phyloP scores from a whole-genome alignment of 2,888 invertebrate genomes.

The Zygogramma bicolorata region DNA sequence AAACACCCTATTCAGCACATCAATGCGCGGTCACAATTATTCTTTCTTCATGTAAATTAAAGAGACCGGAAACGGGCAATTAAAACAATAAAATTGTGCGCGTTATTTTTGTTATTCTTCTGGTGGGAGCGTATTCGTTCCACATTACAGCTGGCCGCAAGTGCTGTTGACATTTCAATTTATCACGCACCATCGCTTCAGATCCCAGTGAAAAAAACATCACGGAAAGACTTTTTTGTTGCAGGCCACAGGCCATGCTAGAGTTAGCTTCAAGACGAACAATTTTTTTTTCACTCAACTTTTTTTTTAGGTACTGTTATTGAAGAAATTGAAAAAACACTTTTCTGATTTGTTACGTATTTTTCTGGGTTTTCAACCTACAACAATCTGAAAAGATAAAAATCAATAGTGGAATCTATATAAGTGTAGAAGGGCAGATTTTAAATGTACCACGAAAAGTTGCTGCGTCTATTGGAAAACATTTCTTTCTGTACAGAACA shows the following conservation, averaged over 20 bases:
- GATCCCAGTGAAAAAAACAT: background rate
- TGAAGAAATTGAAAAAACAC: too few relatives aligned
- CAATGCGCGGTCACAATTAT: background rate
- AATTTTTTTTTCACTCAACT: too few relatives aligned
- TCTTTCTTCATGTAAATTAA: constrained; percentile 21
- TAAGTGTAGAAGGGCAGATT: too few relatives aligned
- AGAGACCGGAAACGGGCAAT: constrained; percentile 46
- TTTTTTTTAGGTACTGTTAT: too few relatives aligned
- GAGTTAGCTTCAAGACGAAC: too few relatives aligned
- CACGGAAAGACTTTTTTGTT: background rate
- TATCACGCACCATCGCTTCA: constrained; percentile 16
- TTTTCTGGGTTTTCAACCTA: too few relatives aligned
- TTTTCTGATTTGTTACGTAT: too few relatives aligned
- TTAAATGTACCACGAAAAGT: too few relatives aligned
- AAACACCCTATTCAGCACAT: background rate
- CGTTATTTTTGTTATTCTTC: constrained; percentile 33
- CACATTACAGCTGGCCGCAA: constrained; percentile 21
- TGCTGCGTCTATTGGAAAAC: too few relatives aligned
- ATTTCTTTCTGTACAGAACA: too few relatives aligned
- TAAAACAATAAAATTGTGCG: constrained; percentile 47
- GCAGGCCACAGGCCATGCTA: background rate
- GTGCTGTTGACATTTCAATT: constrained; percentile 26
- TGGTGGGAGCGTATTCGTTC: constrained; percentile 24
- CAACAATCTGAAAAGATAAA: too few relatives aligned
- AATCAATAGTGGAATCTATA: too few relatives aligned